Percentiles rank a stretch among this genome's conserved stretches.
These are phyloP conservation scores for Drosophila melanica DNA, from an alignment of 1,140 invertebrate genomes.

Conservation along the genomic window DNA sequence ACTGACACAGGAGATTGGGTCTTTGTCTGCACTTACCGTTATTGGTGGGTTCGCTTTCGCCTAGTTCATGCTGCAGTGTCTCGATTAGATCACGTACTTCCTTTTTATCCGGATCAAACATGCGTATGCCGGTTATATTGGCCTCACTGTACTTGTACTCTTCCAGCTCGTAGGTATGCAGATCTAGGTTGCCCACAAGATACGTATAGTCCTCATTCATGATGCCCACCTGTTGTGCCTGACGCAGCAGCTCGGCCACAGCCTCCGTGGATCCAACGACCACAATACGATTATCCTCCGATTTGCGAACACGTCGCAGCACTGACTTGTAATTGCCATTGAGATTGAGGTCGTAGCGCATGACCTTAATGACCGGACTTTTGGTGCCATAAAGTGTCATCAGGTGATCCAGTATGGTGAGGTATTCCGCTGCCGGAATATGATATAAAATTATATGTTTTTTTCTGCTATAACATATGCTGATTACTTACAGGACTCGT, in stretches of 20 bases:
- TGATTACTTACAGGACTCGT: slow-evolving; percentile 86
- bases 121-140: slow-evolving; percentile 91
- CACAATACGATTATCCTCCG: slow-evolving; percentile 89
- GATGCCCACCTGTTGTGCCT: slow-evolving; percentile 92
- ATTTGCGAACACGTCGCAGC: slow-evolving; percentile 85
- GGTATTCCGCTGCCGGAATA: slow-evolving; percentile 82
- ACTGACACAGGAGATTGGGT: background rate
- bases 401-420: slow-evolving; percentile 91
- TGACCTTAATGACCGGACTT: slow-evolving; percentile 86
- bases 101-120: slow-evolving; percentile 87
- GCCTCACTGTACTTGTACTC: slow-evolving; percentile 92
- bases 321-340: slow-evolving; percentile 84
- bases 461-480: background rate
- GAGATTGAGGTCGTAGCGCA: slow-evolving; percentile 85
- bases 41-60: slow-evolving; percentile 53
- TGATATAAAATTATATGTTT: background rate
- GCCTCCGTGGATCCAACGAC: slow-evolving; percentile 90
- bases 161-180: slow-evolving; percentile 91
- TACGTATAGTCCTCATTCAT: slow-evolving; percentile 91
- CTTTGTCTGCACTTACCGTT: slow-evolving; percentile 28
- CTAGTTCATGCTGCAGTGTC: slow-evolving; percentile 57
- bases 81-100: slow-evolving; percentile 67
- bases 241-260: slow-evolving; percentile 87
- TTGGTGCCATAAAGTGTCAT: slow-evolving; percentile 88
- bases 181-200: slow-evolving; percentile 91